phyloP scores from a whole-genome alignment of 2,797 vertebrate species.

The Paguma larvata region DNA sequence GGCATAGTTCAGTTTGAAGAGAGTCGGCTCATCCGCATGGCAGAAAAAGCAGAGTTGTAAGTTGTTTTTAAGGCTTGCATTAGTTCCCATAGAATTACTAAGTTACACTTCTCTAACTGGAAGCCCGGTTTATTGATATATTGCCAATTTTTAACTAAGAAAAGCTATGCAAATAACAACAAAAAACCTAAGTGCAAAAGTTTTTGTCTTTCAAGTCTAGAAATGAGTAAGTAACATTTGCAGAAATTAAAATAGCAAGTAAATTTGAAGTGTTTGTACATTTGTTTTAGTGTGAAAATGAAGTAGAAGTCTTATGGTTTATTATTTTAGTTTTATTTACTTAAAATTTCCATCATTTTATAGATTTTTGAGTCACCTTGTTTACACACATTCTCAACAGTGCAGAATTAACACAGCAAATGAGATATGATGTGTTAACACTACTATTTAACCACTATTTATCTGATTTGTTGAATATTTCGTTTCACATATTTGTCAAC shows the following conservation, averaged over 20 bases:
- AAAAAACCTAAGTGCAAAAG: constrained; percentile 11
- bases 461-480: constrained; percentile 37
- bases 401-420: not conserved
- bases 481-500: constrained; percentile 41
- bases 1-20: constrained; percentile 98
- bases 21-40: constrained; percentile 92
- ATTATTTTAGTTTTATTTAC: constrained; percentile 31
- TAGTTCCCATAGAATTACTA: not conserved
- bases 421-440: not conserved
- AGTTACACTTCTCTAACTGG: constrained; percentile 43
- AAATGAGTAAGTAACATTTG: constrained; percentile 58
- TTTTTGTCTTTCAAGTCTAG: constrained; percentile 54
- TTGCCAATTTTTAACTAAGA: constrained; percentile 25
- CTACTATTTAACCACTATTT: not conserved
- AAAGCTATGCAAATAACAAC: not conserved
- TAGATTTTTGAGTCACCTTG: not conserved
- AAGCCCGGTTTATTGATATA: not conserved
- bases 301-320: not conserved
- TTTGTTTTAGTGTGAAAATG: constrained; percentile 56
- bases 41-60: constrained; percentile 98
- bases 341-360: constrained; percentile 45
- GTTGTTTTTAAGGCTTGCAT: constrained; percentile 79
- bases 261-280: constrained; percentile 47
- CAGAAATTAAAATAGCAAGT: not conserved
- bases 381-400: not conserved